Conservation (phyloP, 2,888 invertebrate species). For the Leptopilina syphax region DNA sequence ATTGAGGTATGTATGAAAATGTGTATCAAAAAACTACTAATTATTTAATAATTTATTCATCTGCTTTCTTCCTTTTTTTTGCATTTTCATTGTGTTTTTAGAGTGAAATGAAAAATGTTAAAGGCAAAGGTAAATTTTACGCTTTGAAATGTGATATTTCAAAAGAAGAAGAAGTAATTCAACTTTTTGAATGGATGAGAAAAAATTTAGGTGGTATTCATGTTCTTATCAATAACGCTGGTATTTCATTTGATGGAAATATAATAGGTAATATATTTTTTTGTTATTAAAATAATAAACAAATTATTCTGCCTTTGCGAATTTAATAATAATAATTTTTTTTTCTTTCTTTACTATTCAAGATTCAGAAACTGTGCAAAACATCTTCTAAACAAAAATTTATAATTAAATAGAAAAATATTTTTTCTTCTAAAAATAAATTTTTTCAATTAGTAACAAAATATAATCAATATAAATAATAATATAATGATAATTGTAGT, state of each 20-base stretch:
- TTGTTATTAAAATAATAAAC: background rate
- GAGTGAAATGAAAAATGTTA: conserved; percentile 46
- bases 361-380: no score
- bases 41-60: background rate
- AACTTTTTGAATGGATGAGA: conserved; percentile 69
- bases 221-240: conserved; percentile 75
- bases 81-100: conserved; percentile 7
- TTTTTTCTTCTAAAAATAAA: no score
- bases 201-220: conserved; percentile 70
- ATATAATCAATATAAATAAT: no score
- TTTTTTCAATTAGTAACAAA: no score
- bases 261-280: conserved; percentile 56
- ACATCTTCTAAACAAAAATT: no score
- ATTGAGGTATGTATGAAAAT: conserved; percentile 69
- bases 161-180: conserved; percentile 68
- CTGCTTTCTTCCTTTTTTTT: background rate
- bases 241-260: conserved; percentile 55
- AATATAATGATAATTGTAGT: background rate
- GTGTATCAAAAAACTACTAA: background rate
- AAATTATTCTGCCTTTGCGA: background rate
- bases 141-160: conserved; percentile 70
- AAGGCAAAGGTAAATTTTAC: conserved; percentile 65
- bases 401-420: no score
- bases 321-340: no score
- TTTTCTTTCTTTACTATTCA: no score